Evolutionary conservation across 2,888 invertebrate species (phyloP).

Genomic region (Drosophila hamatofila): DNA sequence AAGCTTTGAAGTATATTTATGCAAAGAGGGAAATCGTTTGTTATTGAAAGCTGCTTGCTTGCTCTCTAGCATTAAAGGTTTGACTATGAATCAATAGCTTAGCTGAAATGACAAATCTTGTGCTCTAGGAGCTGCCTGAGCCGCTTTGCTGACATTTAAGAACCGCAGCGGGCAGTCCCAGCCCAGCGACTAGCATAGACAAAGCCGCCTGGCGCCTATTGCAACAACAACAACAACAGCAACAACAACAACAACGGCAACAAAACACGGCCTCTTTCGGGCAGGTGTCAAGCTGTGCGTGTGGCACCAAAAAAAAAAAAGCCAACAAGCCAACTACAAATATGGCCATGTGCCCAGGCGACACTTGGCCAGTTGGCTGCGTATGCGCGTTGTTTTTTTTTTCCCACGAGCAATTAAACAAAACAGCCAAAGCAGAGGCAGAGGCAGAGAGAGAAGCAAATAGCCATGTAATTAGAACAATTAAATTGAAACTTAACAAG

Average conservation of each 20-base stretch:
- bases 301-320: slow-evolving; percentile 45
- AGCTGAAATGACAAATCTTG: slow-evolving; percentile 41
- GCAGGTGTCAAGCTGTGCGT: slow-evolving; percentile 77
- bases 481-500: slow-evolving; percentile 55
- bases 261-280: slow-evolving; percentile 16
- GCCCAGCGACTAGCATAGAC: slow-evolving; percentile 37
- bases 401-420: slow-evolving; percentile 72
- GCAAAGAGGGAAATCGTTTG: slow-evolving; percentile 13
- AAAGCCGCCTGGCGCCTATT: slow-evolving; percentile 54
- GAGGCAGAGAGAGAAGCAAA: not conserved
- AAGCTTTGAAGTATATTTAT: slow-evolving; percentile 16
- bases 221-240: slow-evolving; percentile 14
- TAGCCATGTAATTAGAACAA: slow-evolving; percentile 73
- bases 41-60: not conserved
- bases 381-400: slow-evolving; percentile 24
- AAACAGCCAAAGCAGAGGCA: slow-evolving; percentile 29
- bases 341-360: slow-evolving; percentile 38
- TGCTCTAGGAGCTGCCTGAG: slow-evolving; percentile 22
- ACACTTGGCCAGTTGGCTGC: slow-evolving; percentile 9
- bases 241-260: not conserved
- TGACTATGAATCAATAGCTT: slow-evolving; percentile 27
- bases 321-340: slow-evolving; percentile 21
- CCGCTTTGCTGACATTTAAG: slow-evolving; percentile 57
- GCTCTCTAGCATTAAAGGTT: not conserved
- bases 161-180: slow-evolving; percentile 63